Base-by-base conservation (phyloP, 1,140 invertebrate genomes). In the Drosophila ambigua region DNA sequence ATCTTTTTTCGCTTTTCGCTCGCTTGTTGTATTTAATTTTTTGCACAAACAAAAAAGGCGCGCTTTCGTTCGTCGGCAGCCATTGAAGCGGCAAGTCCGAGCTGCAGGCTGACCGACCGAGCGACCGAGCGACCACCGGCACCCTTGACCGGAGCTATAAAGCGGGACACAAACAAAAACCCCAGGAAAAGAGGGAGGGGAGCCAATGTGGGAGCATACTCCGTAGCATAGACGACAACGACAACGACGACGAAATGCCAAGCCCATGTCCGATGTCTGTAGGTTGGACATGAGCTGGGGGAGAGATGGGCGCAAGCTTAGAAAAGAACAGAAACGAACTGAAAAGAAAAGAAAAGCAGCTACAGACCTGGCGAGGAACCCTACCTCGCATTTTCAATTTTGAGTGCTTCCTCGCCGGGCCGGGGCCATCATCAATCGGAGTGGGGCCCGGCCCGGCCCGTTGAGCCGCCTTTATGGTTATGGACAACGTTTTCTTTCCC, bases 71-170 rank as follows among this genome's bases (percentile, higher is more conserved):
- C 82, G 82, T 88, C 82, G 78, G 83, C 83, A 88, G 79, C 82
- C 83, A 87, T 88, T 87, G 79, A 87, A 87, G 82, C 82, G 82
- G 82, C 82, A 88, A 87, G 74, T 77, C 79, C 72, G 74, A 62
- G 73, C 72, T 69, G 46, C 77, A 75, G 69, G 79, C 79, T 82
- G 79, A 79, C 82, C 82, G 82, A 58, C 54, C 71, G 69, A 72
- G 67, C 57, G 31, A 35, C 11, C 35, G 11, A 39, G 71, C 78
- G 78, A 82, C 82, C 82, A 52, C 62, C 69, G 71, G 82, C 82
- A 87, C 82, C 82, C 82, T 87, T 87, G 82, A 87, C 82, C 82
- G 82, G 85, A 77, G 57, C 83, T 72, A 87, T 88, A 88, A 87
- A 87, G 68, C 50, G 71, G 35, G 35, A 54, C 57, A 55, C 41